Percentiles rank a stretch among this genome's conserved stretches.
Evolutionary conservation across 2,888 invertebrate genomes (phyloP).

Genomic region (Rhamphomyia laevipes): DNA sequence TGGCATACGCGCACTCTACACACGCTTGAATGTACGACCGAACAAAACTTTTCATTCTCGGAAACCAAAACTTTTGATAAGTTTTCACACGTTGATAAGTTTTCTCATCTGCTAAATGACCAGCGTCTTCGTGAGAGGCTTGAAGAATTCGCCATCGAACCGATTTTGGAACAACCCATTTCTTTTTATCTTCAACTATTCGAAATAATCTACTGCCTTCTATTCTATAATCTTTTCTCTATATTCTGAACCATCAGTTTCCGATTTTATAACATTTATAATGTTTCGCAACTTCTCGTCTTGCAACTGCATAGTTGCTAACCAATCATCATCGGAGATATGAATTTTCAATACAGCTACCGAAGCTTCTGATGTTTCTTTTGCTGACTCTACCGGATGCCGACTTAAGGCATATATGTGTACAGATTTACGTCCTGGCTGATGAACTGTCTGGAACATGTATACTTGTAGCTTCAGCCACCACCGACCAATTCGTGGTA

Average conservation of each 20-base stretch:
- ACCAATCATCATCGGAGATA: constrained; percentile 4
- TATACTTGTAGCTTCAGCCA: not conserved
- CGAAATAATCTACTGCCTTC: not conserved
- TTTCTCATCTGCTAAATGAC: too few relatives aligned
- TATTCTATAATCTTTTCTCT: not conserved
- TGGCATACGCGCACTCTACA: too few relatives aligned
- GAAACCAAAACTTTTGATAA: too few relatives aligned
- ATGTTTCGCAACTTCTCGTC: not conserved
- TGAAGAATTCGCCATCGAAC: too few relatives aligned
- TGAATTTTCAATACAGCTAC: not conserved
- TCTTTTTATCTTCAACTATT: not conserved
- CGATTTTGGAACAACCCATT: too few relatives aligned
- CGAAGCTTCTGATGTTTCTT: constrained; percentile 1
- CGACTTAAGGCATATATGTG: constrained; percentile 1
- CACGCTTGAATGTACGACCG: too few relatives aligned
- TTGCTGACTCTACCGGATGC: not conserved
- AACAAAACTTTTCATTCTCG: too few relatives aligned
- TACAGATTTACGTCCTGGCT: not conserved
- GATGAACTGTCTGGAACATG: not conserved
- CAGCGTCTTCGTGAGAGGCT: too few relatives aligned
- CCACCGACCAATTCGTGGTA: constrained; percentile 9
- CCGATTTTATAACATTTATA: not conserved
- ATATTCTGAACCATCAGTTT: not conserved
- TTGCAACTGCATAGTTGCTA: constrained; percentile 7
- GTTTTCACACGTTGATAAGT: too few relatives aligned